Conservation (phyloP, 1,140 invertebrate species). For the Batillaria attramentaria region DNA sequence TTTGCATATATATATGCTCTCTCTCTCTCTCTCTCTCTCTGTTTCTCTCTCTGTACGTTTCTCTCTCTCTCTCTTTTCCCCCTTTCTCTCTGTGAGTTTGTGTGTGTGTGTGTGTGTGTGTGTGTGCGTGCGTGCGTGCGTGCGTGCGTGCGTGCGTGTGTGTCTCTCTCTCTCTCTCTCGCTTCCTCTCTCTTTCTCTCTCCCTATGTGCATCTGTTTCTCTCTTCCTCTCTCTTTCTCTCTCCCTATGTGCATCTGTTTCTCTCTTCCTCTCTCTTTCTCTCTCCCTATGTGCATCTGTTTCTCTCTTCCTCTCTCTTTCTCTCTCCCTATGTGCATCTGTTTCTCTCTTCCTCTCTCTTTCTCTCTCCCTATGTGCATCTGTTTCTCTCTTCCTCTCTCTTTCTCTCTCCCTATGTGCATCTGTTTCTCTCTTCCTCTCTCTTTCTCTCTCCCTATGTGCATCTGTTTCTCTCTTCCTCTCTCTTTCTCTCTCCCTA, state of each 20-base stretch:
- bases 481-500: no score
- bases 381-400: neutral
- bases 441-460: no score
- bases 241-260: neutral
- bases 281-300: neutral
- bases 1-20: no score
- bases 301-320: constrained; percentile 8
- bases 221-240: neutral
- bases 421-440: no score
- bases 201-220: neutral
- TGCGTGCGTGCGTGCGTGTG: neutral
- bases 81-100: neutral
- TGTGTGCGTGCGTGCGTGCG: neutral
- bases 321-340: neutral
- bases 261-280: constrained; percentile 11
- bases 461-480: no score
- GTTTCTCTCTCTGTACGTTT: no score
- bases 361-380: neutral
- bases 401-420: no score
- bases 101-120: neutral
- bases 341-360: neutral
- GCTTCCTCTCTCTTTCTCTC: no score
- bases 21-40: no score
- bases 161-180: no score
- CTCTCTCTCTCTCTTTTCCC: neutral